These are phyloP conservation scores for Xenopus tropicalis DNA, from an alignment of 2,113 vertebrate species.

Conservation along the genomic window DNA sequence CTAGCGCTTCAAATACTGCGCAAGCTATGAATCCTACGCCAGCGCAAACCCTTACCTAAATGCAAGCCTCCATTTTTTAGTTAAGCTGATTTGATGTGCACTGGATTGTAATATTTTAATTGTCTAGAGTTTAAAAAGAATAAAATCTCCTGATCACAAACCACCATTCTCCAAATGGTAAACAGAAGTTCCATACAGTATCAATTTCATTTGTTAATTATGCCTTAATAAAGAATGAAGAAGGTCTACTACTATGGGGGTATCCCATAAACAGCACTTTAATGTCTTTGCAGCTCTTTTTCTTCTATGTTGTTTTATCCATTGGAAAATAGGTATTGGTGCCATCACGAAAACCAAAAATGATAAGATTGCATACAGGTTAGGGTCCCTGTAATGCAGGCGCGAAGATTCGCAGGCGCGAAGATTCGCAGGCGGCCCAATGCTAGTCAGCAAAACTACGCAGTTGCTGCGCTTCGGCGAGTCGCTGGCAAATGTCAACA, in stretches of 20 bases:
- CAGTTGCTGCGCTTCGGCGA: slow-evolving; percentile 62
- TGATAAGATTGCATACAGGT: slow-evolving; percentile 80
- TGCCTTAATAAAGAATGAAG: too few relatives aligned
- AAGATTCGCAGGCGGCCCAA: slow-evolving; percentile 70
- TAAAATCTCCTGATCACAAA: too few relatives aligned
- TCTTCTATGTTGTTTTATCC: too few relatives aligned
- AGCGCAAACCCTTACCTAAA: slow-evolving; percentile 93
- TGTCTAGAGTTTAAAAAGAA: too few relatives aligned
- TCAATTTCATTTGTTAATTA: too few relatives aligned
- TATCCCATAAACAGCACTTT: too few relatives aligned
- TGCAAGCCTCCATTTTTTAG: slow-evolving; percentile 86
- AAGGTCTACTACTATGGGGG: too few relatives aligned
- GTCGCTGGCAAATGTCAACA: slow-evolving; percentile 68
- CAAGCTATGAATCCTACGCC: slow-evolving; percentile 95
- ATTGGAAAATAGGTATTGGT: neutral
- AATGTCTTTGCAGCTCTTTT: too few relatives aligned
- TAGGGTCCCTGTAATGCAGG: slow-evolving; percentile 98
- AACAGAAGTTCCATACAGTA: too few relatives aligned
- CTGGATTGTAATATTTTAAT: too few relatives aligned
- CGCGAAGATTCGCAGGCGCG: slow-evolving; percentile 81
- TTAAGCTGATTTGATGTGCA: slow-evolving; percentile 63
- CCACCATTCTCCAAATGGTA: too few relatives aligned
- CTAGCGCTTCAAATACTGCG: slow-evolving; percentile 88
- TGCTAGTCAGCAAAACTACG: slow-evolving; percentile 72
- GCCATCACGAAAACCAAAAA: slow-evolving; percentile 81